Base-by-base conservation (phyloP, 2,113 vertebrate species). In the Aleadryas rufinucha region DNA sequence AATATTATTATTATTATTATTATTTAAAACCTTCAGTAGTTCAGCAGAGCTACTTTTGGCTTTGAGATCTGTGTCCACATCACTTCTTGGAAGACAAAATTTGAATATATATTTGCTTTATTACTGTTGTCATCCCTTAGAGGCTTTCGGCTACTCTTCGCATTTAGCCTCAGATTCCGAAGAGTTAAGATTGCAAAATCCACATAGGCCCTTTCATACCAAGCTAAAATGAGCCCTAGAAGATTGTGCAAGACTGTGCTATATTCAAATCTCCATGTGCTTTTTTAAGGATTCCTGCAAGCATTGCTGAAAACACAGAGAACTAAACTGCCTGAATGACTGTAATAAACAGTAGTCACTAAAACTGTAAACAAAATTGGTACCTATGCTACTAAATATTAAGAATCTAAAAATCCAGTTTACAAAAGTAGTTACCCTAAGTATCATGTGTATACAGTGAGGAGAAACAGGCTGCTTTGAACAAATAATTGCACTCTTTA, bases 201-300 rank as follows among this genome's bases (percentile, higher is more conserved):
- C 35, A 69, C 65, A 37, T 26, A 70, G 17, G 7, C 60, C 52
- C 26, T 91, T 93, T 90, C 85, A 70, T 68, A 81, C 39, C 52
- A 64, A 91, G 53, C 63, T 72, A 86, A 95, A 94, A 86, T 47
- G 61, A 84, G 37, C 56, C 61, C 60, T 78, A 47, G 60, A 94
- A 77, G 56, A 61, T 37, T 78, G 53, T 89, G 80, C 84, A 81
- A 87, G 57, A 37, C 47, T 59, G 30, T 69, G n/a, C 50, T 70
- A 9, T 93, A 65, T 86, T 95, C 72, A 22, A 61, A 80, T 54
- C 31, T 81, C 47, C 33, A 11, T 71, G 65, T 65, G 69, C 57
- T 93, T 84, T 93, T 90, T 84, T 89, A 94, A 87, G 86, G 52
- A 85, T 93, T 92, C 90, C 47, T 81, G 57, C 72, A 95, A 87